Conservation (phyloP, 1,140 invertebrate genomes). For the Helicorthomorpha holstii region DNA sequence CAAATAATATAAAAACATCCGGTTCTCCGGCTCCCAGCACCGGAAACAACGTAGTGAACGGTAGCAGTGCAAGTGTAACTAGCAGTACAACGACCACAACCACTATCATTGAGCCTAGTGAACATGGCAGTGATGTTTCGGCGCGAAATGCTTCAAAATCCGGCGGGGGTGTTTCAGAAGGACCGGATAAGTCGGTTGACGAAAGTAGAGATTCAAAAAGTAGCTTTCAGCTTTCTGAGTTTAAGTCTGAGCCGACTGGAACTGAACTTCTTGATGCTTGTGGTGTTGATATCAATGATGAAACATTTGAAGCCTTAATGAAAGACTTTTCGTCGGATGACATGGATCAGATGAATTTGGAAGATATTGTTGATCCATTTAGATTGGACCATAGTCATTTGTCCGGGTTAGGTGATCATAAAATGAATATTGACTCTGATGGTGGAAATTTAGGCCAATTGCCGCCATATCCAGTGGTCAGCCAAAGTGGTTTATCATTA, state of each 20-base stretch:
- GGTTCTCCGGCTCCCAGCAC: conserved; percentile 9
- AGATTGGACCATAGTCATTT: conserved; percentile 9
- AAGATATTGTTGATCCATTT: too few relatives aligned
- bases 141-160: conserved; percentile 15
- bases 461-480: too few relatives aligned
- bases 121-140: conserved; percentile 6
- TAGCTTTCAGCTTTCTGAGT: conserved; percentile 5
- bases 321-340: conserved; percentile 12
- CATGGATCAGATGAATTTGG: conserved; percentile 12
- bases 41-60: conserved; percentile 25
- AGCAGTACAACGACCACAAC: conserved; percentile 18
- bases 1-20: conserved; percentile 12
- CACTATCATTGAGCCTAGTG: conserved; percentile 8
- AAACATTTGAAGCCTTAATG: conserved; percentile 13
- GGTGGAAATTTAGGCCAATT: conserved; percentile 6
- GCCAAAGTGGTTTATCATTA: too few relatives aligned
- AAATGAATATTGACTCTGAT: conserved; percentile 16
- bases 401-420: conserved; percentile 11
- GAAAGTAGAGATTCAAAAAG: conserved; percentile 10
- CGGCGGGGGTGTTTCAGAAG: conserved; percentile 12
- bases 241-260: conserved; percentile 8
- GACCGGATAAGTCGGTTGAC: conserved; percentile 6
- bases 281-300: conserved; percentile 12
- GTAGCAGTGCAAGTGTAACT: conserved; percentile 15
- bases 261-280: conserved; percentile 10